Evolutionary conservation across 2,797 vertebrate species (phyloP).

Genomic region (Sebastes glaucus): DNA sequence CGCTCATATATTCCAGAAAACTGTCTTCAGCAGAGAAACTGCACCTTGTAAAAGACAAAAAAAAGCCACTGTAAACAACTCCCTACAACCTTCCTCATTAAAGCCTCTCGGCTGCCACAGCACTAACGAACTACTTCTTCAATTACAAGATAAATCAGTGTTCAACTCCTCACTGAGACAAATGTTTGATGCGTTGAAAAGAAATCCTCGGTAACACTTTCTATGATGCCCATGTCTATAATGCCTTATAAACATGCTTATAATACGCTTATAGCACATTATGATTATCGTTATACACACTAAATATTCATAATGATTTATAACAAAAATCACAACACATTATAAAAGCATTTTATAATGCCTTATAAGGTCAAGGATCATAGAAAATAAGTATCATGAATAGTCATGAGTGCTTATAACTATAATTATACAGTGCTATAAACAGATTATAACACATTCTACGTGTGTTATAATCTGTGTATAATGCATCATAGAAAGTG

Average conservation of each 20-base stretch:
- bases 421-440: not conserved
- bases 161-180: not conserved
- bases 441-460: not conserved
- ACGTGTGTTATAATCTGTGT: not conserved
- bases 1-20: slow-evolving; percentile 1
- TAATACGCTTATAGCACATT: rapidly evolving
- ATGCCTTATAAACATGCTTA: no score
- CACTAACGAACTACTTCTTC: not conserved
- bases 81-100: not conserved
- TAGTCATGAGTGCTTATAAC: no score
- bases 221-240: no score
- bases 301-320: no score
- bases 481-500: not conserved
- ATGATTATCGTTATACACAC: no score
- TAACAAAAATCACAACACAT: no score
- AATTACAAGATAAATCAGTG: not conserved
- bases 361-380: no score
- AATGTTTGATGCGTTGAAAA: not conserved
- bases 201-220: not conserved
- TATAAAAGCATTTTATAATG: no score
- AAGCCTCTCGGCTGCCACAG: not conserved
- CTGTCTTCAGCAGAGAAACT: not conserved
- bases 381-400: rapidly evolving
- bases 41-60: not conserved
- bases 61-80: not conserved